These are phyloP conservation scores for Orthosia incerta DNA, from an alignment of 2,888 invertebrate genomes.

Conservation along the genomic window DNA sequence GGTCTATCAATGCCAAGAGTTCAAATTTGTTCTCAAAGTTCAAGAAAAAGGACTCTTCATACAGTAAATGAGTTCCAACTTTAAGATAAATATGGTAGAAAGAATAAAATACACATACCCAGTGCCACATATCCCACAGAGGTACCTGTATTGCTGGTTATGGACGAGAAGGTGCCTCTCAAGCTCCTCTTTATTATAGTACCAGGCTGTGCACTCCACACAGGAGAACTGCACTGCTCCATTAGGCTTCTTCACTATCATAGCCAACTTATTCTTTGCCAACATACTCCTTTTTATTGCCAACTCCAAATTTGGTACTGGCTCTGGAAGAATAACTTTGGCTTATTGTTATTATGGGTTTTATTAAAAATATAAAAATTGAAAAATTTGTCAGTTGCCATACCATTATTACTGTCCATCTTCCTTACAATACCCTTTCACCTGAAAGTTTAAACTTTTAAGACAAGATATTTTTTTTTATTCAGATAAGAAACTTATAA, in stretches of 20 bases:
- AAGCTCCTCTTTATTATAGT: constrained; percentile 93
- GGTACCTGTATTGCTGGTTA: constrained; percentile 94
- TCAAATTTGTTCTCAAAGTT: background rate
- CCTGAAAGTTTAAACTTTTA: constrained; percentile 44
- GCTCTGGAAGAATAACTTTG: constrained; percentile 54
- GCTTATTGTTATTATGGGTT: background rate
- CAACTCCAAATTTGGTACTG: constrained; percentile 72
- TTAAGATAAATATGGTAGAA: background rate
- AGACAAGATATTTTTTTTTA: background rate
- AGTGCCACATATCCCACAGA: constrained; percentile 94
- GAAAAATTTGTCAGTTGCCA: constrained; percentile 5
- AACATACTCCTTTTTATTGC: constrained; percentile 83
- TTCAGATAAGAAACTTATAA: constrained; percentile 25
- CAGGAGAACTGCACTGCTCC: constrained; percentile 94
- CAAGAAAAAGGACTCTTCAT: background rate
- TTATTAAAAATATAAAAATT: background rate
- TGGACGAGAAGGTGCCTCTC: constrained; percentile 94
- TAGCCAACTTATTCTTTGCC: constrained; percentile 94
- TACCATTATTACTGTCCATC: constrained; percentile 63
- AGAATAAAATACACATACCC: constrained; percentile 81
- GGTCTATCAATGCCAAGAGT: no score
- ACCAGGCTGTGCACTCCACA: constrained; percentile 94
- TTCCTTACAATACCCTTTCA: constrained; percentile 7
- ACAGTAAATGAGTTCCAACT: no score
- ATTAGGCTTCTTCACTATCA: constrained; percentile 93